Evolutionary conservation across 53 echinoderm and acorn worm species (phyloP), one percentile per base, ranked within the genome.

Genomic region (Holothuria scabra): DNA sequence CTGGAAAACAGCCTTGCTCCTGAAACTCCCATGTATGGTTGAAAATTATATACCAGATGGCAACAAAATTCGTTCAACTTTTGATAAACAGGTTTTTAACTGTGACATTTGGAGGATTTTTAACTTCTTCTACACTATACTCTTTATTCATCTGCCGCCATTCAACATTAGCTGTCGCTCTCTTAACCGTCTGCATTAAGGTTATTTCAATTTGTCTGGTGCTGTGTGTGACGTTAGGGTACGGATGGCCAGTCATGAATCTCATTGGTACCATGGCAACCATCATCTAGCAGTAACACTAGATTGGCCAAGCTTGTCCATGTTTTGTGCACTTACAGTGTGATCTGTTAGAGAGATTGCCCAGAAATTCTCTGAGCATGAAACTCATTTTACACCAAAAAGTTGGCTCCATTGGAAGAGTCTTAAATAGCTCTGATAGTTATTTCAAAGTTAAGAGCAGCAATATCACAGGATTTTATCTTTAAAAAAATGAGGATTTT

Each of bases 161-260:
- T 34, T 69, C 34, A 30, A 69, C 44, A 22, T 38, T 34, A 69
- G 69, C 34, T 69, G 69, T 69, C 69, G n/a, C n/a, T 34, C 8
- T 38, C 34, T 18, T 37, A 12, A 41, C 22, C 16, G 32, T 34
- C 16, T 21, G 69, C 20, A 33, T 34, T 69, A 0, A 18, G 21
- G 35, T 69, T 41, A 41, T 69, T 69, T 69, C 69, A 69, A 69
- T 69, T 69, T 69, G 38, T 69, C 38, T 30, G 69, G 21, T n/a
- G n/a, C 69, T 69, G 44, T 34, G 35, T 32, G 34, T 19, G 69
- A 22, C 38, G 38, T 69, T 69, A 69, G 11, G 69, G 3, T 9
- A 32, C 21, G 69, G 69, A 37, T 69, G 69, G 21, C 69, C 38
- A 22, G 35, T 69, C 69, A 69, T 38, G 69, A 37, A 41, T 41